Evolutionary conservation across 2,797 vertebrate species (phyloP).

Genomic region (Neopelma chrysocephalum): DNA sequence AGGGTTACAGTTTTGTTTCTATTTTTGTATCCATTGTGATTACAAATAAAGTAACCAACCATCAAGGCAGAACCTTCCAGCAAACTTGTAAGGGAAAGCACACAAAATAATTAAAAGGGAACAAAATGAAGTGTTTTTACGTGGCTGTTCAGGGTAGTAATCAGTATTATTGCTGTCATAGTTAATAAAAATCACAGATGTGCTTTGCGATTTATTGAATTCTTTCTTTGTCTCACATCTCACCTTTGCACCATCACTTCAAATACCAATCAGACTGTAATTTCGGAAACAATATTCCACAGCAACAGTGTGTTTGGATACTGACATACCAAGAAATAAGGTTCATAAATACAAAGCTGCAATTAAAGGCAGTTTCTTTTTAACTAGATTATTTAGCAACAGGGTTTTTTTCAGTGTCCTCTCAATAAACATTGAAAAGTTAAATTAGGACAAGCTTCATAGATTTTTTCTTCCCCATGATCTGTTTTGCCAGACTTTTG

Average conservation of each 20-base stretch:
- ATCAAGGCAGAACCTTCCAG: slow-evolving; percentile 71
- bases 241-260: slow-evolving; percentile 74
- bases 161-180: slow-evolving; percentile 75
- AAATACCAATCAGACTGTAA: slow-evolving; percentile 74
- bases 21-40: slow-evolving; percentile 70
- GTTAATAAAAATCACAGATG: slow-evolving; percentile 76
- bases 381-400: slow-evolving; percentile 66
- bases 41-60: slow-evolving; percentile 73
- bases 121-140: slow-evolving; percentile 69
- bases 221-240: slow-evolving; percentile 73
- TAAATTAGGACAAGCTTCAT: slow-evolving; percentile 25
- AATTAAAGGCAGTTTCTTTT: slow-evolving; percentile 67
- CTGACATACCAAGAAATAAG: slow-evolving; percentile 54
- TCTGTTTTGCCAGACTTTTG: background rate
- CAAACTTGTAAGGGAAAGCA: slow-evolving; percentile 70
- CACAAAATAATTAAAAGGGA: slow-evolving; percentile 77
- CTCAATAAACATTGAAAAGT: background rate
- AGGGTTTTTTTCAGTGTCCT: slow-evolving; percentile 50
- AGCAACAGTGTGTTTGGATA: slow-evolving; percentile 41
- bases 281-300: slow-evolving; percentile 70
- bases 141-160: slow-evolving; percentile 56
- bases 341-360: slow-evolving; percentile 40
- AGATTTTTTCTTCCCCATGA: background rate
- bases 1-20: slow-evolving; percentile 69
- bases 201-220: slow-evolving; percentile 69